Conservation (phyloP, 2,888 invertebrate genomes). For the Stegophylla sp. region DNA sequence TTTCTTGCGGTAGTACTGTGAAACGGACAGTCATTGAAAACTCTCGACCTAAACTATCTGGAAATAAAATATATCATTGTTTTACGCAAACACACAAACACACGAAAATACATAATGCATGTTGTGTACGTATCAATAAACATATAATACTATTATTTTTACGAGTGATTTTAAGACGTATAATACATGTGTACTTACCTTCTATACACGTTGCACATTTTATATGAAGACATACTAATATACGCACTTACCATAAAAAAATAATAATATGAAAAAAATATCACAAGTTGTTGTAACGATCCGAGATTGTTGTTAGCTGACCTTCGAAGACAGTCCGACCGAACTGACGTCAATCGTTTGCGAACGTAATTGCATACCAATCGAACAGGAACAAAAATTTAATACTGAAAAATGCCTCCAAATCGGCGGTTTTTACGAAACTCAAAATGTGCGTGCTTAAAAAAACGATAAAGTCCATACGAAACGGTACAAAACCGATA, state of each 20-base stretch:
- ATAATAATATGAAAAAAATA: neutral
- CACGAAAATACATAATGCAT: neutral
- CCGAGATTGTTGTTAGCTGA: neutral
- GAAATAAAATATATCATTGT: neutral
- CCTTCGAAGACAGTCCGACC: neutral
- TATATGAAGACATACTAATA: neutral
- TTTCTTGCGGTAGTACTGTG: too few relatives aligned
- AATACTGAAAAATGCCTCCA: neutral
- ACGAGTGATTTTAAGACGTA: neutral
- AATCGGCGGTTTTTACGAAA: neutral
- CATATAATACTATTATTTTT: neutral
- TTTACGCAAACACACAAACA: neutral
- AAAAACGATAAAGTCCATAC: neutral
- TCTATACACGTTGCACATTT: neutral
- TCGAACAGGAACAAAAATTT: neutral
- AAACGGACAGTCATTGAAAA: too few relatives aligned
- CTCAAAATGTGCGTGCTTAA: neutral
- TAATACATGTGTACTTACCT: neutral
- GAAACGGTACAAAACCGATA: neutral
- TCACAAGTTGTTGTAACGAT: neutral
- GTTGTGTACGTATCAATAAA: neutral
- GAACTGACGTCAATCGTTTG: slow-evolving; percentile 14
- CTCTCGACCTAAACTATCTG: neutral
- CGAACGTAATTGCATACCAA: neutral
- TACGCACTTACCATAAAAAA: neutral